These are phyloP conservation scores for Melipona quadrifasciata DNA, from an alignment of 1,140 invertebrate species.

Conservation along the genomic window DNA sequence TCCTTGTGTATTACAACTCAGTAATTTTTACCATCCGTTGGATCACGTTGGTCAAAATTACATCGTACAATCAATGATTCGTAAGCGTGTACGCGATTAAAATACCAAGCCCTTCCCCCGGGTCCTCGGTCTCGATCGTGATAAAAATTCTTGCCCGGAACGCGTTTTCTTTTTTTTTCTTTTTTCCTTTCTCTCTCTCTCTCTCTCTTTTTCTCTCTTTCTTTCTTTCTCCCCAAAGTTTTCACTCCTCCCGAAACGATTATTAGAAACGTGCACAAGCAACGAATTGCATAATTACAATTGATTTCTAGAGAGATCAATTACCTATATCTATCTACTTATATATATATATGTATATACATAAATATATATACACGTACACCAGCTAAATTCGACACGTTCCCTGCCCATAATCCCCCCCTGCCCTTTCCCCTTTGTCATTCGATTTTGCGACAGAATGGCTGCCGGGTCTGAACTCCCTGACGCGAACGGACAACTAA, in stretches of 20 bases:
- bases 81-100: neutral
- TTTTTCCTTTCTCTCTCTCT: too few species aligned
- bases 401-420: neutral
- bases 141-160: neutral
- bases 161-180: neutral
- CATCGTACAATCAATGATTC: neutral
- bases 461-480: slow-evolving; percentile 42
- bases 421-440: neutral
- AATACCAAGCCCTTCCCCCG: neutral
- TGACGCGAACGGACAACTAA: neutral
- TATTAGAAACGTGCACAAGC: slow-evolving; percentile 38
- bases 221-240: neutral
- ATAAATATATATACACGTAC: slow-evolving; percentile 24
- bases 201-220: too few species aligned
- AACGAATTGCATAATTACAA: slow-evolving; percentile 43
- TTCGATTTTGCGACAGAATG: slow-evolving; percentile 4
- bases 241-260: neutral
- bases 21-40: neutral
- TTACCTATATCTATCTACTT: slow-evolving; percentile 35
- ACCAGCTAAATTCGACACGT: slow-evolving; percentile 28
- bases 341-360: slow-evolving; percentile 35
- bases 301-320: slow-evolving; percentile 46
- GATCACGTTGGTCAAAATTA: neutral
- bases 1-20: neutral
- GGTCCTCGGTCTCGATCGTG: neutral